Base-by-base conservation (phyloP, 2,113 vertebrate species). In the Arizona elegans region DNA sequence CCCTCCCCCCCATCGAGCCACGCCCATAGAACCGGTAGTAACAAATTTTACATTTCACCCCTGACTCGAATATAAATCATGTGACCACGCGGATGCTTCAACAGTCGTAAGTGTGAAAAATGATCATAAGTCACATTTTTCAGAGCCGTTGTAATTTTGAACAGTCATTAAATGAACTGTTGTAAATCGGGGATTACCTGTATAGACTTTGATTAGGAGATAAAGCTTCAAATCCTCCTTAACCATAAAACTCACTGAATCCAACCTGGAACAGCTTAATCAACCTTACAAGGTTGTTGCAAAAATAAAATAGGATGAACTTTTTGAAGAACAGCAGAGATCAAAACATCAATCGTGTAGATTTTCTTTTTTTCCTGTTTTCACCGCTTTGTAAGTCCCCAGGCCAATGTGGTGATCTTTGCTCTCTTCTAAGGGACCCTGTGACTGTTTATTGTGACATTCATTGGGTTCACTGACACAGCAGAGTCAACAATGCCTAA, bases 381-480 rank as follows among this genome's bases (percentile, higher is more conserved):
- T 54, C 33, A 29, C n/a, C 47, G 23, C 54, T 92, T 26, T 38
- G 19, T 13, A 29, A 47, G 38, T 58, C 33, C 15, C 24, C 38
- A 3, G 47, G 24, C 38, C 11, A n/a, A n/a, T 38, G 47, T 65
- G 21, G 54, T 38, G 86, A 65, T 65, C 91, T 65, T 43, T 92
- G 91, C 11, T 50, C 86, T 70, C 88, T 75, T 55, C n/a, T 23
- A 70, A 65, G 21, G 59, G 87, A 23, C 58, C 86, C 50, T 26
- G 50, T 88, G 91, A 88, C 50, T 70, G 86, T 88, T 92, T 88
- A 88, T 54, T 88, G 91, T 92, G 91, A 92, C 91, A 88, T 88
- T 54, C 87, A 26, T 8, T 19, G 50, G 50, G 91, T 92, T 92
- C 58, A 70, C 86, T 75, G 91, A 92, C 86, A 26, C n/a, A 1